phyloP scores from a whole-genome alignment of 2,797 vertebrate genomes.

The Crocodylus rhombifer region DNA sequence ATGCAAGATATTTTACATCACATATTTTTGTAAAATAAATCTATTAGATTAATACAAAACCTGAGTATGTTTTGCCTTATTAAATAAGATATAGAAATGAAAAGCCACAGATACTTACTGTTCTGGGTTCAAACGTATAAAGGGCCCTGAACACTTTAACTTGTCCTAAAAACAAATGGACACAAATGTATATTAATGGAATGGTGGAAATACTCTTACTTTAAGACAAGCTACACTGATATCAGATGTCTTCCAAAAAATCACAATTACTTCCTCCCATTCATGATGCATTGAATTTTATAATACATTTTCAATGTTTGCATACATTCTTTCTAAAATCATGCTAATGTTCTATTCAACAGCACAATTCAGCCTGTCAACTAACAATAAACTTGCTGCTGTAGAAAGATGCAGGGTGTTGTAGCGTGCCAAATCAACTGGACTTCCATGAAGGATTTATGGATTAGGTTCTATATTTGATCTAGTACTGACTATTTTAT shows the following conservation, averaged over 20 bases:
- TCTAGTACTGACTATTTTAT: background rate
- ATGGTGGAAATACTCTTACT: background rate
- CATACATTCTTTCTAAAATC: background rate
- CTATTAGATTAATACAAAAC: background rate
- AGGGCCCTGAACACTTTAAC: conserved; percentile 96
- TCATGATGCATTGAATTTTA: background rate
- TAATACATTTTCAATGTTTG: background rate
- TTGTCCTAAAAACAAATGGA: conserved; percentile 85
- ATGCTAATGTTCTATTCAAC: background rate
- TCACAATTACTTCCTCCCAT: background rate
- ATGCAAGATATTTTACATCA: too few relatives aligned
- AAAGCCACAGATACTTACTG: conserved; percentile 85
- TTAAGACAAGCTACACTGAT: background rate
- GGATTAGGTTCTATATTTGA: background rate
- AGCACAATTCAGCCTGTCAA: background rate
- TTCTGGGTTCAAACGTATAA: conserved; percentile 96
- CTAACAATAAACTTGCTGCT: background rate
- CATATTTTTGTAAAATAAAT: background rate
- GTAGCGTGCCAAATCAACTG: background rate
- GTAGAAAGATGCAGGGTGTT: rapidly evolving
- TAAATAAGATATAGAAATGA: background rate
- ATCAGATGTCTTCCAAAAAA: background rate
- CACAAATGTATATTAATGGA: background rate
- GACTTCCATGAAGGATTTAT: background rate
- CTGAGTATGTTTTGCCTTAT: background rate